Evolutionary conservation across 2,797 vertebrate genomes (phyloP).

Genomic region (Brachyalestes nurse): DNA sequence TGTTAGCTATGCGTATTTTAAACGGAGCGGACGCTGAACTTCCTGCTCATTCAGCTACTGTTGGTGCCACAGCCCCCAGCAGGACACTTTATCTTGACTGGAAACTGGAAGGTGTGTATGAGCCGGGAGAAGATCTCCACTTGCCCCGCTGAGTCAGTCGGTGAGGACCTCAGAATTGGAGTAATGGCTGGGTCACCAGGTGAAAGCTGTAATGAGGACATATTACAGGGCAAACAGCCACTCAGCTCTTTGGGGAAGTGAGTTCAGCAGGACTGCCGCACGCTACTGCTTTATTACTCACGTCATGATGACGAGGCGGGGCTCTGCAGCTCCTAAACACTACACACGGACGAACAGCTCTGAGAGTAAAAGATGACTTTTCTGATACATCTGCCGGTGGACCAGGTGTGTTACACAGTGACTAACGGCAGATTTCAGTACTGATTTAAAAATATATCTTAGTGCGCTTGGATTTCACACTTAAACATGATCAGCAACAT

Average conservation of each 20-base stretch:
- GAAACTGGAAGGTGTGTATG: background rate
- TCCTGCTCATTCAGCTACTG: background rate
- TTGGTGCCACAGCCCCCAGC: background rate
- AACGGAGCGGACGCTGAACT: background rate
- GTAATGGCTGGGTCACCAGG: slow-evolving; percentile 3
- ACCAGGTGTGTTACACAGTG: too few relatives aligned
- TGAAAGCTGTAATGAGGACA: slow-evolving; percentile 1
- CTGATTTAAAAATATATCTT: too few relatives aligned
- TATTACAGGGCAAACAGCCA: slow-evolving; percentile 10
- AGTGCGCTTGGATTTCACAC: background rate
- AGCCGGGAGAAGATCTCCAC: background rate
- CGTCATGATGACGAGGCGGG: background rate
- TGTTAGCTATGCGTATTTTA: background rate
- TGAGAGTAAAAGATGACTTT: background rate
- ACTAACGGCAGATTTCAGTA: too few relatives aligned
- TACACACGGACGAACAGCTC: background rate
- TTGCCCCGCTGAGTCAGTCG: background rate
- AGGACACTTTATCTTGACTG: background rate
- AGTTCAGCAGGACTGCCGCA: background rate
- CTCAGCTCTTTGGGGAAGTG: slow-evolving; percentile 2
- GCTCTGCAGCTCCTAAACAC: background rate
- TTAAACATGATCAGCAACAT: too few relatives aligned
- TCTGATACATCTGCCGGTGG: background rate
- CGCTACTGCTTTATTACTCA: background rate
- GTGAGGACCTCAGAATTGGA: background rate